Percentiles rank a stretch among this genome's conserved stretches.
phyloP scores from a whole-genome alignment of 2,888 invertebrate genomes.

The Bhutanitis thaidina region DNA sequence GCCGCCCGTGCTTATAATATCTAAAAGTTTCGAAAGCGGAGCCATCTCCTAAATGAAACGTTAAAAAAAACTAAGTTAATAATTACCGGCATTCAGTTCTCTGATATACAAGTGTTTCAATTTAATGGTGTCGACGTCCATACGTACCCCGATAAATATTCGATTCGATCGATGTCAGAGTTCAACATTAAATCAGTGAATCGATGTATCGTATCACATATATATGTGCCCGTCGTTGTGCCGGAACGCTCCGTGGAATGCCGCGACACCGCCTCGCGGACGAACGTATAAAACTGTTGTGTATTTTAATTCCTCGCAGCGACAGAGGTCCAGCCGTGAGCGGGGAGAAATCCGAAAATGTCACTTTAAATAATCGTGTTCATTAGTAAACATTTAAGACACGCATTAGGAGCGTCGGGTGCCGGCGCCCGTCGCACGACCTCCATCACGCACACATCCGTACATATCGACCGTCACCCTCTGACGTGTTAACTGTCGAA shows the following conservation, averaged over 20 bases:
- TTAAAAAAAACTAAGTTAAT: conserved; percentile 19
- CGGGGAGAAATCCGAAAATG: conserved; percentile 69
- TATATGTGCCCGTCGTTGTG: conserved; percentile 24
- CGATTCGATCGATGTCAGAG: conserved; percentile 40
- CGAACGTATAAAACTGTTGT: conserved; percentile 34
- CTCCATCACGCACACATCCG: conserved; percentile 47
- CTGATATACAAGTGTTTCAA: conserved; percentile 21
- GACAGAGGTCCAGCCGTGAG: conserved; percentile 33
- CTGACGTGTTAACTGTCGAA: conserved; percentile 22
- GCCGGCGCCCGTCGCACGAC: conserved; percentile 69
- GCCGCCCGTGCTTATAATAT: neutral
- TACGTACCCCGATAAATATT: conserved; percentile 25
- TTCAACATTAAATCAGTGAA: conserved; percentile 36
- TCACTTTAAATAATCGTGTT: conserved; percentile 78
- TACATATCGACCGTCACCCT: conserved; percentile 47
- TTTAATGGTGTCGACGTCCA: conserved; percentile 19
- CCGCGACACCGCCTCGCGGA: conserved; percentile 19
- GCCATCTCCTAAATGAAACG: conserved; percentile 16
- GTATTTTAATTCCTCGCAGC: conserved; percentile 36
- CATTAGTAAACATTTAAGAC: conserved; percentile 79
- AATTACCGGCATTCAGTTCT: conserved; percentile 17
- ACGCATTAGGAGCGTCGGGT: conserved; percentile 72
- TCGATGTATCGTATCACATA: conserved; percentile 28
- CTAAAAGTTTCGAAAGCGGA: conserved; percentile 3
- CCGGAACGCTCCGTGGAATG: conserved; percentile 23